Base-by-base conservation (phyloP, 2,797 vertebrate species). In the Tenualosa ilisha region DNA sequence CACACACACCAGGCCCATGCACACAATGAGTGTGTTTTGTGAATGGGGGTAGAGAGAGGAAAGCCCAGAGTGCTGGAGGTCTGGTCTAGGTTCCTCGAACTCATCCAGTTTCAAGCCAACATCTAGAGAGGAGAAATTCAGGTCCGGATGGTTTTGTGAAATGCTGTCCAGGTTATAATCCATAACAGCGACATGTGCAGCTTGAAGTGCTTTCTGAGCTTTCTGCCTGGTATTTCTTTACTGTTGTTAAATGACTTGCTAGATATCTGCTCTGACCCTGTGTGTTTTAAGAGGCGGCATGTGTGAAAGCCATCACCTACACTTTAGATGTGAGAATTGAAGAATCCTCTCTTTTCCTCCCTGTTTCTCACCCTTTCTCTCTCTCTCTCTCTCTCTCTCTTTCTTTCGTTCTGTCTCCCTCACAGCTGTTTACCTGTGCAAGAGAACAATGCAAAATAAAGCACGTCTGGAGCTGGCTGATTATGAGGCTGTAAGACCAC, bases 361-460 rank as follows among this genome's bases (percentile, higher is more conserved):
- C 59, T 63, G 59, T 63, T 63, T 46, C 40, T 81, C 13, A 20
- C 84, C 24, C 40, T 54, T 46, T 24, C 84, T 72, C 40, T 40
- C 61, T 59, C 56, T 81, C 75, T 82, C 51, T 81, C 68, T 59
- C 37, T 81, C 43, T 65, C 20, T 81, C 68, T 85, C 54, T n/a
- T 59, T 68, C 68, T 51, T 51, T 31, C 83, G 50, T 54, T 59
- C 68, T 82, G 72, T 89, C 82, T 92, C 81, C 84, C 82, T 94
- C 94, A 89, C 94, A 99, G 98, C 98, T 83, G 98, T 99, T 96
- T 99, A 99, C 95, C 97, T 99, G 95, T 99, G 98, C 95, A 99
- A 99, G 95, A 95, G 98, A 96, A 99, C 98, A 93, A 99, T 99
- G 98, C 98, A 99, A 96, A 99, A 99, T 92, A 99, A 99, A 96